phyloP scores from a whole-genome alignment of 2,888 invertebrate species.

The Timandra comae region DNA sequence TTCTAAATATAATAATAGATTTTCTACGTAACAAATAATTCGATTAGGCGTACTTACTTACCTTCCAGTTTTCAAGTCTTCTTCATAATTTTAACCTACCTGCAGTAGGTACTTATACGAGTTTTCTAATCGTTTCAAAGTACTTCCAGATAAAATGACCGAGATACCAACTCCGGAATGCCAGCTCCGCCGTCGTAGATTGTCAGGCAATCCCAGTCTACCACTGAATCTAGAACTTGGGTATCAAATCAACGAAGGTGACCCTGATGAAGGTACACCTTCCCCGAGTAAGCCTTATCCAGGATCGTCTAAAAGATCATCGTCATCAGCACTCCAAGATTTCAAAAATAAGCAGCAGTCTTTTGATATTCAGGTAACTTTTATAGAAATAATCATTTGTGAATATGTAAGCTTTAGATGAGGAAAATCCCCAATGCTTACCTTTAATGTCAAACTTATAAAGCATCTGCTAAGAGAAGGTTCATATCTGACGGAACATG shows the following conservation, averaged over 20 bases:
- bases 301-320: constrained; percentile 39
- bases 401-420: no score
- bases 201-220: constrained; percentile 50
- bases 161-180: constrained; percentile 45
- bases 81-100: no score
- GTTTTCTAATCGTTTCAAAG: no score
- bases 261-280: constrained; percentile 55
- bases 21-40: constrained; percentile 1
- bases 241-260: constrained; percentile 52
- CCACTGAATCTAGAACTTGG: constrained; percentile 56
- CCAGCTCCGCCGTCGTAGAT: constrained; percentile 56
- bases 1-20: no score
- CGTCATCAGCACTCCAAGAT: constrained; percentile 51
- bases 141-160: constrained; percentile 41
- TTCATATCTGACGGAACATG: no score
- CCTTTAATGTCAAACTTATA: no score
- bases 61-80: no score
- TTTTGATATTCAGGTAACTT: constrained; percentile 63
- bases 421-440: no score
- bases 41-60: no score
- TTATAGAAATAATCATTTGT: no score
- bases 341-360: constrained; percentile 71
- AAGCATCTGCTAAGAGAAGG: no score
- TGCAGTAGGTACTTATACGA: no score
- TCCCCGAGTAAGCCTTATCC: constrained; percentile 55